Percentiles rank a stretch among this genome's conserved stretches.
Conservation (phyloP, 2,113 vertebrate species). For the Chaenocephalus aceratus region DNA sequence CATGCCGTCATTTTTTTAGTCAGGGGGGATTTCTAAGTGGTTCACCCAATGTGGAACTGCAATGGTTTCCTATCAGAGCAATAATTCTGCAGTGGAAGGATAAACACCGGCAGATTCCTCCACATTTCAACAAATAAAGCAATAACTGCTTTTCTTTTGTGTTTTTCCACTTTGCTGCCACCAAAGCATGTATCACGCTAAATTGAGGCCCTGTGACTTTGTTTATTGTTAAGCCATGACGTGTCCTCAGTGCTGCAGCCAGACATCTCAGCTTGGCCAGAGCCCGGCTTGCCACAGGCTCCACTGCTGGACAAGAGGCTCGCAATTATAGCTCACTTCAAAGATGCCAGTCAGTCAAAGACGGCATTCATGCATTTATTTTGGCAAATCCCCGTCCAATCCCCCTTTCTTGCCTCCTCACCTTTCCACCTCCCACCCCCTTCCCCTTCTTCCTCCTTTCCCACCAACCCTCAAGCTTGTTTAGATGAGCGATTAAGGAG, state of each 20-base stretch:
- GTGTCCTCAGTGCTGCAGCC: constrained; percentile 66
- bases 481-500: constrained; percentile 84
- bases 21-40: constrained; percentile 23
- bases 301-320: constrained; percentile 77
- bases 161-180: constrained; percentile 25
- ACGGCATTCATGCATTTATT: constrained; percentile 85
- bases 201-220: constrained; percentile 57
- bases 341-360: constrained; percentile 83
- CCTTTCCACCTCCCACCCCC: constrained; percentile 71
- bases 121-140: constrained; percentile 26
- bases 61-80: constrained; percentile 19
- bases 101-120: constrained; percentile 18
- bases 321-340: constrained; percentile 83
- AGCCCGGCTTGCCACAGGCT: constrained; percentile 75
- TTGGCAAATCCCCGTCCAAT: constrained; percentile 70
- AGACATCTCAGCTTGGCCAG: constrained; percentile 69
- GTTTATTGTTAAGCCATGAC: constrained; percentile 76
- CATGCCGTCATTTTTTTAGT: constrained; percentile 40
- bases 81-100: not conserved
- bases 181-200: constrained; percentile 44
- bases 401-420: constrained; percentile 70
- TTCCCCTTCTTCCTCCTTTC: constrained; percentile 72
- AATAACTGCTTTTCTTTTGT: constrained; percentile 35
- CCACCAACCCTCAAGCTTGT: constrained; percentile 80
- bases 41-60: constrained; percentile 5